Evolutionary conservation across 2,888 invertebrate genomes (phyloP).

Genomic region (Ganaspis brasiliensis): DNA sequence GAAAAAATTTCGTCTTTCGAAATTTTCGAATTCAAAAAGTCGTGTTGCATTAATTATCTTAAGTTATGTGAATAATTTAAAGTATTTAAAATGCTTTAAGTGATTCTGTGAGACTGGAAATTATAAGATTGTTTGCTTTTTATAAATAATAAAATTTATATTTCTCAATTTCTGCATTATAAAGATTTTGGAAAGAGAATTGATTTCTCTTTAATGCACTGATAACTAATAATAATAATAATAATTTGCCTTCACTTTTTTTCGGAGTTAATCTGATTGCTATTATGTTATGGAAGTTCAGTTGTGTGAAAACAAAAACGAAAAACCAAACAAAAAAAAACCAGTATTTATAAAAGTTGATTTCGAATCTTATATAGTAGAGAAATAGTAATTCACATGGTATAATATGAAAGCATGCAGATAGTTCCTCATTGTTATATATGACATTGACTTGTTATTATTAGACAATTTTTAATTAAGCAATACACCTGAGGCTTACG

Average conservation of each 20-base stretch:
- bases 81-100: constrained; percentile 26
- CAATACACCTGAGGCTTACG: constrained; percentile 77
- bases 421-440: constrained; percentile 78
- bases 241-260: constrained; percentile 13
- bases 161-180: too few relatives aligned
- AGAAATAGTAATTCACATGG: constrained; percentile 57
- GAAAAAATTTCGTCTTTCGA: not conserved
- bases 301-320: constrained; percentile 30
- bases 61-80: constrained; percentile 33
- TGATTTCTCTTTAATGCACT: constrained; percentile 33
- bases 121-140: constrained; percentile 22
- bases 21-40: constrained; percentile 2
- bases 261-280: constrained; percentile 4
- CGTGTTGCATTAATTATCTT: constrained; percentile 25
- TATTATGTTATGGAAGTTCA: not conserved
- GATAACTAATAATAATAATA: constrained; percentile 15
- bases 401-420: constrained; percentile 70
- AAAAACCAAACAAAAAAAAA: too few relatives aligned
- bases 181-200: constrained; percentile 17
- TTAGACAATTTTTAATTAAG: constrained; percentile 77
- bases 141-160: too few relatives aligned
- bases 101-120: constrained; percentile 42
- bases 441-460: constrained; percentile 60
- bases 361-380: constrained; percentile 48
- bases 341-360: constrained; percentile 25